A percentile compares a stretch with the other conserved stretches of the same genome.
Conservation (phyloP, 2,797 vertebrate species). For the Tarsius wallacei region DNA sequence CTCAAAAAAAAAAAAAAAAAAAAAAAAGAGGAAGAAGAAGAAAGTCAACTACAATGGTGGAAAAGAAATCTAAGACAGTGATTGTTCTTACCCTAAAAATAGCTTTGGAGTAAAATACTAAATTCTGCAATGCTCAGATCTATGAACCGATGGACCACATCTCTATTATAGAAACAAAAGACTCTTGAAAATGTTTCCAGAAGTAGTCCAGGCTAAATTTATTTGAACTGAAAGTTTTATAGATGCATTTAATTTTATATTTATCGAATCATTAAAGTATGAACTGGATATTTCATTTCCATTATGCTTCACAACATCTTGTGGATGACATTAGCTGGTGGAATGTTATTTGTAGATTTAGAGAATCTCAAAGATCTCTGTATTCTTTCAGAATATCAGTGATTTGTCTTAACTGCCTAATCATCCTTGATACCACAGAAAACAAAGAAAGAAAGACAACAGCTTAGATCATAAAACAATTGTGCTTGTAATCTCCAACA, state of each 20-base stretch:
- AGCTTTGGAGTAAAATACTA: background rate
- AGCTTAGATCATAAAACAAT: slow-evolving; percentile 21
- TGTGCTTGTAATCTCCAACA: background rate
- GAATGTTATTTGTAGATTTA: background rate
- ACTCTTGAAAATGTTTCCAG: background rate
- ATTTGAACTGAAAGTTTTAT: background rate
- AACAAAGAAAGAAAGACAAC: slow-evolving; percentile 49
- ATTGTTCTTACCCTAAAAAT: background rate
- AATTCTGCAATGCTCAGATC: background rate
- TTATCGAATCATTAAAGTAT: background rate
- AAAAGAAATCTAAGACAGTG: slow-evolving; percentile 1
- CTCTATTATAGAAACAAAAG: background rate
- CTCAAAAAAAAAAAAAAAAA: too few relatives aligned
- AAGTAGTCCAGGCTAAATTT: background rate
- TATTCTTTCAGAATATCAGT: background rate
- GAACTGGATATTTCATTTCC: slow-evolving; percentile 11
- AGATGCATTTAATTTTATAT: slow-evolving; percentile 4
- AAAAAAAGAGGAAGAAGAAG: background rate
- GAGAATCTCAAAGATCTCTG: slow-evolving; percentile 34
- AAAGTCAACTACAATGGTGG: background rate
- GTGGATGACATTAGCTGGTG: background rate
- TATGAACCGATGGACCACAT: background rate
- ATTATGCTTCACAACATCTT: background rate
- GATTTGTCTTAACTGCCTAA: slow-evolving; percentile 5
- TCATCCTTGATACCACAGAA: background rate